These are phyloP conservation scores for Drosophila rellima DNA, from an alignment of 2,888 invertebrate species.

Conservation along the genomic window DNA sequence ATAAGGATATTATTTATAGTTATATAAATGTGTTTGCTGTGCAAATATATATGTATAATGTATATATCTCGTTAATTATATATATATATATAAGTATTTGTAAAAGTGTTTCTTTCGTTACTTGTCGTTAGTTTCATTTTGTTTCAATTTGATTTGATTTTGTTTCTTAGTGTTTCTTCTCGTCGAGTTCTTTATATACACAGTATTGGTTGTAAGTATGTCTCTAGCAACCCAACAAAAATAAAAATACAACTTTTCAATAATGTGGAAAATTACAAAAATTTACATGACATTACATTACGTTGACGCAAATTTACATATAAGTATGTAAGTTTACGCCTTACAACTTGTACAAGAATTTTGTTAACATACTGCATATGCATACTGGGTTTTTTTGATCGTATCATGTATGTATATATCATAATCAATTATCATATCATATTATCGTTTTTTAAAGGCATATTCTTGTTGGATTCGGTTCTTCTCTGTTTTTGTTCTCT, in stretches of 20 bases:
- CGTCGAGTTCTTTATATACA: constrained; percentile 56
- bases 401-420: constrained; percentile 4
- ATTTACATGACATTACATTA: constrained; percentile 56
- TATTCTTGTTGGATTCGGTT: constrained; percentile 38
- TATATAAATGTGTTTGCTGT: constrained; percentile 77
- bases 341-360: constrained; percentile 60
- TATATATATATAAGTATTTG: constrained; percentile 46
- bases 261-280: constrained; percentile 70
- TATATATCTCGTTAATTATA: constrained; percentile 70
- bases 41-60: constrained; percentile 81
- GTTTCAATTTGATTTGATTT: constrained; percentile 29
- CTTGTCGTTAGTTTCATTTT: constrained; percentile 68
- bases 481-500: constrained; percentile 10
- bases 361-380: constrained; percentile 37
- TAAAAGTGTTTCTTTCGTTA: constrained; percentile 73
- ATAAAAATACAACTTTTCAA: constrained; percentile 55
- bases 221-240: constrained; percentile 56
- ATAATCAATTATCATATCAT: constrained; percentile 12
- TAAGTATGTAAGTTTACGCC: constrained; percentile 9
- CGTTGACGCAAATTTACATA: constrained; percentile 11
- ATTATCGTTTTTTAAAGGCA: constrained; percentile 56
- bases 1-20: constrained; percentile 42
- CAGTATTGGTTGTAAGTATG: constrained; percentile 27
- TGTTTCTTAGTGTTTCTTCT: constrained; percentile 57
- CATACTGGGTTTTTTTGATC: constrained; percentile 6